A percentile compares a stretch with the other conserved stretches of the same genome.
These are phyloP conservation scores for Clamator glandarius DNA, from an alignment of 2,797 vertebrate species.

Conservation along the genomic window DNA sequence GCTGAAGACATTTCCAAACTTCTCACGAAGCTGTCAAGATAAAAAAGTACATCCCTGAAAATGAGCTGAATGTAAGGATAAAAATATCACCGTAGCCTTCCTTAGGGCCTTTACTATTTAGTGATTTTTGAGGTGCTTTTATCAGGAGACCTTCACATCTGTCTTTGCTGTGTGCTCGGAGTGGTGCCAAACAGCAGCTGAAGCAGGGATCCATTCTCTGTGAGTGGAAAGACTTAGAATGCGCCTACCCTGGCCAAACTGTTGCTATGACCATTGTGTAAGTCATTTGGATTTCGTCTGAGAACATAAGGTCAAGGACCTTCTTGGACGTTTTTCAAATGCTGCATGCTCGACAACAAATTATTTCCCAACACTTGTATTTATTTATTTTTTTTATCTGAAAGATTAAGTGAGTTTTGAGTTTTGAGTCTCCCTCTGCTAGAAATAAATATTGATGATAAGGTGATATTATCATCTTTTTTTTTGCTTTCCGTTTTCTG, in stretches of 20 bases:
- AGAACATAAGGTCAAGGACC: not conserved
- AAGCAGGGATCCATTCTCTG: not conserved
- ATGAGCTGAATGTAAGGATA: not conserved
- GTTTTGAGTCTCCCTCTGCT: not conserved
- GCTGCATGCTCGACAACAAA: not conserved
- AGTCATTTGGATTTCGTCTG: not conserved
- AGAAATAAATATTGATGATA: not conserved
- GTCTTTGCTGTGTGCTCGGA: not conserved
- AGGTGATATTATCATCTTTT: not conserved
- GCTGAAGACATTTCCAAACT: slow-evolving; percentile 71
- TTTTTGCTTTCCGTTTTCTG: too few relatives aligned
- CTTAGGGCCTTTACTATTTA: not conserved
- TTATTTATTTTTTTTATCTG: not conserved
- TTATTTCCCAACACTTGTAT: not conserved
- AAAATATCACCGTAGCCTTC: not conserved
- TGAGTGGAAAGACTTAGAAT: not conserved
- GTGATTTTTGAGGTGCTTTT: not conserved
- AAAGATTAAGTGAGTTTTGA: not conserved
- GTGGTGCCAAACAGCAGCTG: not conserved
- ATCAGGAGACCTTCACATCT: not conserved
- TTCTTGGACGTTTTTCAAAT: not conserved
- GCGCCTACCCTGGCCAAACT: not conserved
- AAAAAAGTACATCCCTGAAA: not conserved
- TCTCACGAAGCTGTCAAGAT: slow-evolving; percentile 59
- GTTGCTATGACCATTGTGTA: not conserved